A percentile compares a stretch with the other conserved stretches of the same genome.
Conservation (phyloP, 2,113 vertebrate genomes). For the Barnardius zonarius region DNA sequence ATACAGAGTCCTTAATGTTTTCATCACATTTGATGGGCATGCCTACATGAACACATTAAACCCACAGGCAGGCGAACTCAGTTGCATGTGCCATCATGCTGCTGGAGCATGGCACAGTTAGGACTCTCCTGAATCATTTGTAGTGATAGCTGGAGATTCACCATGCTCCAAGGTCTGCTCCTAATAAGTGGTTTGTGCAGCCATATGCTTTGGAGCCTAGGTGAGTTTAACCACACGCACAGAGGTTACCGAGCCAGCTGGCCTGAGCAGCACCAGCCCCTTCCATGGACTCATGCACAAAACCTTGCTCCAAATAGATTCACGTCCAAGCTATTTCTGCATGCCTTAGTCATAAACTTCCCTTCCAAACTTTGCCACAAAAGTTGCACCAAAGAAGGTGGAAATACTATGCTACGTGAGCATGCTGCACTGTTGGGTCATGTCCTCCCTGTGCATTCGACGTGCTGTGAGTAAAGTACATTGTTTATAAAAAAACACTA, state of each 20-base stretch:
- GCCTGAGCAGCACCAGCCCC: rapidly evolving
- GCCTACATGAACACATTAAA: not conserved
- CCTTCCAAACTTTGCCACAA: not conserved
- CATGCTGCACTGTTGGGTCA: not conserved
- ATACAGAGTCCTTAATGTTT: not conserved
- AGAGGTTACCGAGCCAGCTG: not conserved
- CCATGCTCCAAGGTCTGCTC: not conserved
- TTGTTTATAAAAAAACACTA: not conserved
- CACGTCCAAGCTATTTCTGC: not conserved
- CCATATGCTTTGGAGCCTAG: not conserved
- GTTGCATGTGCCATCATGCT: not conserved
- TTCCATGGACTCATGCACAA: rapidly evolving
- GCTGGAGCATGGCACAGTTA: rapidly evolving
- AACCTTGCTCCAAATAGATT: not conserved
- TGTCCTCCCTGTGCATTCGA: not conserved
- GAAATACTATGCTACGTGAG: not conserved
- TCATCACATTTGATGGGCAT: not conserved
- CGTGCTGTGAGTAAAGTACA: rapidly evolving
- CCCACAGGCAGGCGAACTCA: not conserved
- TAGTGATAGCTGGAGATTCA: not conserved
- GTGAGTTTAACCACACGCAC: not conserved
- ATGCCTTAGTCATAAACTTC: not conserved
- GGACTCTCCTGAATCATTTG: not conserved
- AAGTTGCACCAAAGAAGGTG: not conserved
- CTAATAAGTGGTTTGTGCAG: not conserved